Conservation (phyloP, 1,140 invertebrate species). For the Drosophila ambigua region DNA sequence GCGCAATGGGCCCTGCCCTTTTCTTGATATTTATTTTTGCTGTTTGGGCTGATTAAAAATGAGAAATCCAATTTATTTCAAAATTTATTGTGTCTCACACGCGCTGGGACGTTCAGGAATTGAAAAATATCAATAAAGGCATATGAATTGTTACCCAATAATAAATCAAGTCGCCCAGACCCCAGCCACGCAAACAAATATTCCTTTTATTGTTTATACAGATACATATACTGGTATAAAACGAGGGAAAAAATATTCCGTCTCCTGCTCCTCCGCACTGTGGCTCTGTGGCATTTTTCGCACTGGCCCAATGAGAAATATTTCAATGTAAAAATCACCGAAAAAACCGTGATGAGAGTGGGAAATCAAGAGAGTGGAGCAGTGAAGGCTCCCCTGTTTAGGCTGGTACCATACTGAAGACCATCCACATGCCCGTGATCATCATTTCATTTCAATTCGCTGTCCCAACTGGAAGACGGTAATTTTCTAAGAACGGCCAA, state of each 20-base stretch:
- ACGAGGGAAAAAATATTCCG: slow-evolving; percentile 1
- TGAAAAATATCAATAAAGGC: slow-evolving; percentile 81
- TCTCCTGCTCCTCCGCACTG: neutral
- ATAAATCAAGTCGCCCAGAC: slow-evolving; percentile 67
- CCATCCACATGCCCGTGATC: slow-evolving; percentile 37
- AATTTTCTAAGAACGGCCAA: slow-evolving; percentile 74
- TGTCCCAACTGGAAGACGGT: slow-evolving; percentile 69
- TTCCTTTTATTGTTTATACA: slow-evolving; percentile 77
- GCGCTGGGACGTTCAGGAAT: slow-evolving; percentile 76
- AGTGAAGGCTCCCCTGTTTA: slow-evolving; percentile 41
- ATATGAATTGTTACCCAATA: slow-evolving; percentile 82
- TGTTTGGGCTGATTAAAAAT: slow-evolving; percentile 76
- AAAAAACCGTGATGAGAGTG: slow-evolving; percentile 55
- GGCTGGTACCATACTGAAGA: neutral
- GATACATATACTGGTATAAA: slow-evolving; percentile 14
- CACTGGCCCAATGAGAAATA: slow-evolving; percentile 69
- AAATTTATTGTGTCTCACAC: slow-evolving; percentile 82
- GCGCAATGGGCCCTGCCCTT: slow-evolving; percentile 60
- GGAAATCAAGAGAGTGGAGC: slow-evolving; percentile 12
- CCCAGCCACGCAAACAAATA: slow-evolving; percentile 68
- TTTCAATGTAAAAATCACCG: slow-evolving; percentile 80
- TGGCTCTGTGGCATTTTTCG: slow-evolving; percentile 67
- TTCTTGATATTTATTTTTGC: slow-evolving; percentile 53
- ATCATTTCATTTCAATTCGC: slow-evolving; percentile 78
- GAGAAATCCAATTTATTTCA: slow-evolving; percentile 82